Conservation (phyloP, 2,888 invertebrate species). For the Drosophila neotestacea region DNA sequence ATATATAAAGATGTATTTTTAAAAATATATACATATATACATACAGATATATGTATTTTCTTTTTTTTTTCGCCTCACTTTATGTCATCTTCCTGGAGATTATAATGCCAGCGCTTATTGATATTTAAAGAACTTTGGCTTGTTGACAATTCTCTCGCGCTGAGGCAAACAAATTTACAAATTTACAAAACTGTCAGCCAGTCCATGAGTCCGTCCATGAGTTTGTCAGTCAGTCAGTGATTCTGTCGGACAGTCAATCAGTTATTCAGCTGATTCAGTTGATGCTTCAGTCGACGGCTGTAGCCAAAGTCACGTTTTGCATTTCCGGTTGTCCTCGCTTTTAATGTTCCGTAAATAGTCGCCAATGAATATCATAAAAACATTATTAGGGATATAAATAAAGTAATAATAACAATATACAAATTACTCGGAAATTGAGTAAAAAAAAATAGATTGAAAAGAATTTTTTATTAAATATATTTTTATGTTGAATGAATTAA, state of each 20-base stretch:
- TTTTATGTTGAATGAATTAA: no score
- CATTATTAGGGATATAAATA: not conserved
- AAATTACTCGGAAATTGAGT: not conserved
- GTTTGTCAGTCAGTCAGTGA: not conserved
- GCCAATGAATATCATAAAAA: not conserved
- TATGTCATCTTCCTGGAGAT: not conserved
- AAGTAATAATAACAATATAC: no score
- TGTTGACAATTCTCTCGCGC: conserved; percentile 63
- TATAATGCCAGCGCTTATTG: conserved; percentile 41
- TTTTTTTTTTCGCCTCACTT: no score
- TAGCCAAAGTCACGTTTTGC: conserved; percentile 67
- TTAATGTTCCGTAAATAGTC: conserved; percentile 18
- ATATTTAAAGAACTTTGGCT: conserved; percentile 47
- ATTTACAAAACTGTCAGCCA: conserved; percentile 42
- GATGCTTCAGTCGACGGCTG: conserved; percentile 58
- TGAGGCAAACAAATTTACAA: conserved; percentile 67
- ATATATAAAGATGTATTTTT: not conserved
- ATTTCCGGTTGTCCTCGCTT: conserved; percentile 15
- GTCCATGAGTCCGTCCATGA: conserved; percentile 1
- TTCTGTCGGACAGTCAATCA: conserved; percentile 12
- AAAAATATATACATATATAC: not conserved
- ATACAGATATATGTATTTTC: not conserved
- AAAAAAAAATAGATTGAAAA: not conserved
- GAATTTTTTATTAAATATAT: not conserved
- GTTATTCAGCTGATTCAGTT: conserved; percentile 12